Evolutionary conservation across 1,140 invertebrate genomes (phyloP), one percentile per base, ranked within the genome.

Genomic region (Neotoxoptera formosana): DNA sequence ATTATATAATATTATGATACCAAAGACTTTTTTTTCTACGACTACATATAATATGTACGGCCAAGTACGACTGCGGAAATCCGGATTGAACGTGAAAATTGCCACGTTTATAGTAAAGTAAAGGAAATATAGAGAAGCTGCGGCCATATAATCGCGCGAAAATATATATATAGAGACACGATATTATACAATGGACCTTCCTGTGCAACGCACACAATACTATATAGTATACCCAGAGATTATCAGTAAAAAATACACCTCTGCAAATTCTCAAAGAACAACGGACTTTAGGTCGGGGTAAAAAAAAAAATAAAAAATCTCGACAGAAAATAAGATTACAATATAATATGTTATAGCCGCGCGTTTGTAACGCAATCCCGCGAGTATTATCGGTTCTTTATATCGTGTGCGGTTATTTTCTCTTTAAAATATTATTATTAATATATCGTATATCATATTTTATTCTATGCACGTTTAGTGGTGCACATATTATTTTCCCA

Each of bases 191-290:
- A 84, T 84, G 83, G 83, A 45, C 36, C 83, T 84, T 84, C 36
- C 23, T 84, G 83, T 76, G 60, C n/a, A n/a, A 76, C 60, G 14
- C 60, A 17, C n/a, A 76, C 60, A 76, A 76, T 20, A 76, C 60
- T 86, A 86, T 86, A 4, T n/a, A 45, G 45, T 87, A 51, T 36
- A 76, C 60, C 14, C 60, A 76, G 60, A 30, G 86, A n/a, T 87
- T 87, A 48, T 87, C 47, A 87, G 30, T 30, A 48, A 87, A 87
- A 45, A 51, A 48, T 86, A 87, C 86, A 87, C 86, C 86, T 87
- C 86, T 51, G 86, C 86, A 48, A 87, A 51, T 87, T 87, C 86
- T 51, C 23, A 11, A 83, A 17, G 4, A 36, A 83, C 23, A 45
- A 45, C 84, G 11, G 84, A 30, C 83, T 45, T 84, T 17, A n/a